Base-by-base conservation (phyloP, 1,140 invertebrate species). In the Philaenus spumarius region DNA sequence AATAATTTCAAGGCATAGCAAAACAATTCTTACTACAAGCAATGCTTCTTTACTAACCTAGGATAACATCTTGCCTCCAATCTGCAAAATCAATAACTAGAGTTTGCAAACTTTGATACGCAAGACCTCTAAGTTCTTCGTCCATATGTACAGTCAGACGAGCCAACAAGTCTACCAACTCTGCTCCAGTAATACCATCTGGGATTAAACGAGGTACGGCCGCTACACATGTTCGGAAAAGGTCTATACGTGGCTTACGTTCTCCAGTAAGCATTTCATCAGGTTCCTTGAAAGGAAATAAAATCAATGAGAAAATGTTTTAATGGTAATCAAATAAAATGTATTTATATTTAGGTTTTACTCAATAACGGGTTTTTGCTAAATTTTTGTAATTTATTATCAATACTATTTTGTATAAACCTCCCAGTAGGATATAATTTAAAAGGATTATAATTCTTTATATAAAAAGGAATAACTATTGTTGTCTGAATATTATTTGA, bases 151-250 rank as follows among this genome's bases (percentile, higher is more conserved):
- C 89, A 0, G 95, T 98, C 5, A 98, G 80, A 12, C 97, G 78
- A 7, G 85, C 80, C 0, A 99, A 75, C 43, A 99, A 75, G 67
- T 99, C 97, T 0, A 99, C 91, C 48, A 99, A 77, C 73, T 98
- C 96, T 14, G 84, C 82, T 11, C 90, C 82, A 19, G 85, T 92
- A 91, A 99, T 98, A 1, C 93, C 95, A 73, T 98, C 96, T 0
- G 97, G 97, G 62, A 99, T 94, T 5, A 99, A 74, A 47, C 97
- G 82, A 5, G 97, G 97, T 63, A 99, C 95, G 2, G 97, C 95
- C 17, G 97, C 97, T 15, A 99, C 90, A 72, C 97, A 99, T 0
- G 97, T 99, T 19, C 96, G 82, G 69, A 99, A 98, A 58, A 99
- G 75, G 77, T 99, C 97, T 60, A 99, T 94, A 69, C 96, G 88